Evolutionary conservation across 2,113 vertebrate genomes (phyloP).

Genomic region (Alligator mississippiensis): DNA sequence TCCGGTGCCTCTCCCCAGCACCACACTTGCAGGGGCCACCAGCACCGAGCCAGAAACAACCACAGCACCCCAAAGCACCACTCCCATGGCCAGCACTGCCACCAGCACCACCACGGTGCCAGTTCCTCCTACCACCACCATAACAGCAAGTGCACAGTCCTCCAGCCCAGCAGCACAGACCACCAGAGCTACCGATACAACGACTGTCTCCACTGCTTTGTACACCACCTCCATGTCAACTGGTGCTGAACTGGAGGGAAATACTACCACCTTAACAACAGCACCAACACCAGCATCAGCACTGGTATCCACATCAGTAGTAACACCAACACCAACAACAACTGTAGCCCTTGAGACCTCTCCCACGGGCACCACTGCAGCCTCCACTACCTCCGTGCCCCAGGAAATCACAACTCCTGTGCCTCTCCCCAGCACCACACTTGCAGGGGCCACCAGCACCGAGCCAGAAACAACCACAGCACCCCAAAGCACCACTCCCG

Average conservation of each 20-base stretch:
- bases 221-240: background rate
- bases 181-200: background rate
- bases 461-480: background rate
- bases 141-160: too few relatives aligned
- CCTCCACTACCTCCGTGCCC: too few relatives aligned
- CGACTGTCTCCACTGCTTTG: background rate
- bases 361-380: too few relatives aligned
- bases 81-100: background rate
- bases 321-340: fast-evolving
- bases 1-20: background rate
- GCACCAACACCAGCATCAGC: too few relatives aligned
- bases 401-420: background rate
- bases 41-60: background rate
- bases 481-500: background rate
- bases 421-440: background rate
- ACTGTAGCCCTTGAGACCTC: background rate
- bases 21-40: background rate
- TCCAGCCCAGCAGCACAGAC: background rate
- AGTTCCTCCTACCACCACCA: background rate
- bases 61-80: background rate
- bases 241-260: background rate
- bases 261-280: too few relatives aligned
- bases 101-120: background rate
- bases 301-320: too few relatives aligned
- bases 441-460: background rate